These are phyloP conservation scores for Tragelaphus strepsiceros DNA, from an alignment of 2,113 vertebrate genomes.

Conservation along the genomic window DNA sequence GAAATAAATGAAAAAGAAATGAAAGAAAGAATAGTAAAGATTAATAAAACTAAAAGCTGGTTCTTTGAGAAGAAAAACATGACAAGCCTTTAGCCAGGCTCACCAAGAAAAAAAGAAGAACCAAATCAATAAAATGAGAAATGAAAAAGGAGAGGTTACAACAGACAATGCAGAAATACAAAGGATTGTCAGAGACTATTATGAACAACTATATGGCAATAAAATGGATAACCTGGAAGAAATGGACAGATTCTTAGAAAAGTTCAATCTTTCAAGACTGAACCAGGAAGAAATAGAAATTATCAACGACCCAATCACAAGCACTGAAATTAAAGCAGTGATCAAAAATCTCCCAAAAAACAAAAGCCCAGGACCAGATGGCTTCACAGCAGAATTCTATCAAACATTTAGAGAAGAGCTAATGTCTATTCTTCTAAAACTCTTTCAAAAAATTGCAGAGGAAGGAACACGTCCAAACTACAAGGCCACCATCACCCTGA, in stretches of 20 bases:
- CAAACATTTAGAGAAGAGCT: not conserved
- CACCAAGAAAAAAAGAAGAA: not conserved
- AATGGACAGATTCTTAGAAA: not conserved
- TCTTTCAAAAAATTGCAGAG: not conserved
- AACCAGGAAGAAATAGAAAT: not conserved
- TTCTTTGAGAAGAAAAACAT: not conserved
- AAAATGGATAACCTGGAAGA: not conserved
- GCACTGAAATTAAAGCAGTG: not conserved
- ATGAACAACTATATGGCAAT: not conserved
- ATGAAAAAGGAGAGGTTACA: not conserved
- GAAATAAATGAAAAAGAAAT: not conserved
- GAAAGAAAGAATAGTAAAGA: not conserved
- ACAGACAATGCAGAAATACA: not conserved
- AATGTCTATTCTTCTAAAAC: not conserved
- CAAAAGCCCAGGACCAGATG: not conserved
- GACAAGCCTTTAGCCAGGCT: not conserved
- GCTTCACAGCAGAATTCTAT: not conserved
- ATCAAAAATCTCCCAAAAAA: not conserved
- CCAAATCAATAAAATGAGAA: not conserved
- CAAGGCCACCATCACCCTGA: not conserved
- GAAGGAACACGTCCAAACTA: not conserved
- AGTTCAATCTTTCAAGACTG: not conserved
- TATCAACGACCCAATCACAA: not conserved
- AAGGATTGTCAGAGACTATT: not conserved
- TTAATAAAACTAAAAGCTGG: not conserved